phyloP scores from a whole-genome alignment of 2,797 vertebrate genomes.

The Eulemur mongoz region DNA sequence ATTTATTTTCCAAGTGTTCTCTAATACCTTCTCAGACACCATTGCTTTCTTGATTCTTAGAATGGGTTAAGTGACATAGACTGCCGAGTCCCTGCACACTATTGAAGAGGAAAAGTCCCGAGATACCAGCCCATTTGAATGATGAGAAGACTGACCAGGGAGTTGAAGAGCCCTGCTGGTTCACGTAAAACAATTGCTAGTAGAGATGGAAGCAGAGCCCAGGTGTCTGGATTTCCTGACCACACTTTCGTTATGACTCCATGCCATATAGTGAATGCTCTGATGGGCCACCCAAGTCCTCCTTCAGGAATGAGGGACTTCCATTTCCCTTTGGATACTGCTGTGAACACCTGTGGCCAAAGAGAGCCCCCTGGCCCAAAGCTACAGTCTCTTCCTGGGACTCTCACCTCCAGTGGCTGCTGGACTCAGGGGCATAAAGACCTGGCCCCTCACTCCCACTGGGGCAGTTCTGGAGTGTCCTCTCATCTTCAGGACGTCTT shows the following conservation, averaged over 20 bases:
- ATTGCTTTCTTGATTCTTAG: not conserved
- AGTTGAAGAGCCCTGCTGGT: not conserved
- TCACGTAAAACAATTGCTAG: accelerated
- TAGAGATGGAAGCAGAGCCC: not conserved
- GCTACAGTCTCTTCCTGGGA: not conserved
- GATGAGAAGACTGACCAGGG: not conserved
- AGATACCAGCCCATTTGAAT: not conserved
- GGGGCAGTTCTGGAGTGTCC: not conserved
- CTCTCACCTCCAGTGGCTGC: not conserved
- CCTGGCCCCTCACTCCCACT: too few relatives aligned
- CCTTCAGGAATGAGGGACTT: not conserved
- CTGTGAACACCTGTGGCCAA: not conserved
- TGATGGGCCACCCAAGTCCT: not conserved
- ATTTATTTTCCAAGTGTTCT: not conserved
- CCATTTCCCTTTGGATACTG: not conserved
- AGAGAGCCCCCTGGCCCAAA: not conserved
- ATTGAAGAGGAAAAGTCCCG: not conserved
- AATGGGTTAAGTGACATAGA: not conserved
- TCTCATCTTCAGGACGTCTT: not conserved
- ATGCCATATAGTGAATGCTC: not conserved
- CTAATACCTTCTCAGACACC: not conserved
- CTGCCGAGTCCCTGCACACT: not conserved
- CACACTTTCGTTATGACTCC: not conserved
- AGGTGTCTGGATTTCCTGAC: not conserved
- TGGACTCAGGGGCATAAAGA: not conserved